Conservation (phyloP, 2,797 vertebrate species). For the Melanogrammus aeglefinus region DNA sequence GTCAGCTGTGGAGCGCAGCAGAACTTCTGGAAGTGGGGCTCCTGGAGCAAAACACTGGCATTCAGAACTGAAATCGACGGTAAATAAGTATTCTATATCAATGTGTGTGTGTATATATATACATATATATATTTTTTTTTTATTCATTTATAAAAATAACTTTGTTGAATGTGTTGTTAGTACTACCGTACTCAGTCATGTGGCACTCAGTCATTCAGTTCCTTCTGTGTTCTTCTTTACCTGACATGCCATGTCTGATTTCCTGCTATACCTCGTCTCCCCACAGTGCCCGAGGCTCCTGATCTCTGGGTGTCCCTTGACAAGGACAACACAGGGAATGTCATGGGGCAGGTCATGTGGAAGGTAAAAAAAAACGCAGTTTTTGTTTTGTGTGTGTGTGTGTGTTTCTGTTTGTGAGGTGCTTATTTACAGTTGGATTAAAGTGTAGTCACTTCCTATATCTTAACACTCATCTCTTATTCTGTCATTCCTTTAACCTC, state of each 20-base stretch:
- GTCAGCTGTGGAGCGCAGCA: constrained; percentile 66
- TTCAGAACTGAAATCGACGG: constrained; percentile 65
- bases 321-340: constrained; percentile 46
- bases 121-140: too few species aligned
- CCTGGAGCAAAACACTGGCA: constrained; percentile 57
- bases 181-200: too few species aligned
- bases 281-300: constrained; percentile 67
- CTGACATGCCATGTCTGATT: neutral
- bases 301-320: constrained; percentile 72
- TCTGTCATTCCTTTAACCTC: neutral
- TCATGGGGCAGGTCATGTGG: constrained; percentile 67
- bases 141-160: neutral
- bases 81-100: constrained; percentile 37
- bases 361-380: constrained; percentile 55
- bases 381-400: neutral
- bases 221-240: neutral
- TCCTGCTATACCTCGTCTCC: neutral
- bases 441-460: neutral
- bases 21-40: constrained; percentile 76
- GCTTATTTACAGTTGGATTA: neutral
- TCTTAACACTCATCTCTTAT: neutral
- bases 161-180: neutral
- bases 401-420: neutral
- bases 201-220: neutral
- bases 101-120: too few species aligned